Conservation (phyloP, 2,797 vertebrate genomes). For the Macropus fuliginosus region DNA sequence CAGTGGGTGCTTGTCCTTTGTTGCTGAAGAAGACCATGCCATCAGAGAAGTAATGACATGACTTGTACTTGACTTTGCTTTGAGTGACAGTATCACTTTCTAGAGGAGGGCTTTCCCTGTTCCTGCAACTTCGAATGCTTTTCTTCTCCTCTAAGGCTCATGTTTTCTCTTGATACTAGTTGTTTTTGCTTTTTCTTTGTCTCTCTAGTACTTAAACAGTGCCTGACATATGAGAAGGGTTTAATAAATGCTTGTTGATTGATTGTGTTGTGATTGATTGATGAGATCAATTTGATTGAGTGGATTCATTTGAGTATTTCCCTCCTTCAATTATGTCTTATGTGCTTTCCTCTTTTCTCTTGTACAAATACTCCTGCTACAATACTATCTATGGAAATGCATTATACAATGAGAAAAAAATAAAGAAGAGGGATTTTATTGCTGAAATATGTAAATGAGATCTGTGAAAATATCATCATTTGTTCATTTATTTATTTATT, state of each 20-base stretch:
- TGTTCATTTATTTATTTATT: constrained; percentile 41
- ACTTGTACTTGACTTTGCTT: too few relatives aligned
- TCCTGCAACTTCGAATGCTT: not conserved
- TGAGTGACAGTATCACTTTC: not conserved
- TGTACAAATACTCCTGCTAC: constrained; percentile 36
- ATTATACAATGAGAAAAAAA: constrained; percentile 62
- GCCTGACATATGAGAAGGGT: not conserved
- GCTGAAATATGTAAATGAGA: constrained; percentile 59
- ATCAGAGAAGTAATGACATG: too few relatives aligned
- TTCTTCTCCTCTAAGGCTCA: not conserved
- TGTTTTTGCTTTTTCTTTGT: not conserved
- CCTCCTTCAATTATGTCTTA: constrained; percentile 34
- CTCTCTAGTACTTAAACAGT: not conserved
- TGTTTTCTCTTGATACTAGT: not conserved
- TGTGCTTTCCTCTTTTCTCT: constrained; percentile 48
- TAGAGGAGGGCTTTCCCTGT: not conserved
- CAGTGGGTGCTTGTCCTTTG: too few relatives aligned
- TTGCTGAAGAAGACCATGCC: too few relatives aligned
- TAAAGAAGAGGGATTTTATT: constrained; percentile 50
- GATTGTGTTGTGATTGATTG: constrained; percentile 12
- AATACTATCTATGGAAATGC: constrained; percentile 59
- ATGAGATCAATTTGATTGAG: not conserved
- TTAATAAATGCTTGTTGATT: not conserved
- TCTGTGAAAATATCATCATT: constrained; percentile 1
- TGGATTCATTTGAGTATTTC: not conserved